A percentile compares a stretch with the other conserved stretches of the same genome.
These are phyloP conservation scores for Telenomus remus DNA, from an alignment of 1,140 invertebrate species.

Conservation along the genomic window DNA sequence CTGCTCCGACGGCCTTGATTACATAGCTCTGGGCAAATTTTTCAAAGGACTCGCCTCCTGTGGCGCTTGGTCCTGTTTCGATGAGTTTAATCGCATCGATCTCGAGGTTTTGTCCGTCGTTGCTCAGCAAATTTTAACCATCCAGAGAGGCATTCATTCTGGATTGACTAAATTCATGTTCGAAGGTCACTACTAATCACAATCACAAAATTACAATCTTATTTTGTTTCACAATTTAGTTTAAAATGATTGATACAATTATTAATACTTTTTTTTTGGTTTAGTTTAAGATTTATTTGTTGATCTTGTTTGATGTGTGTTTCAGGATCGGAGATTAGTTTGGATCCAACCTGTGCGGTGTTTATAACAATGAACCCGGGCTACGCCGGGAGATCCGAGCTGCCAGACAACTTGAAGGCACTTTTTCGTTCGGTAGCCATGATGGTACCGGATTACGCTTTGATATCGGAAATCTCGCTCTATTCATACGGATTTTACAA, in stretches of 20 bases:
- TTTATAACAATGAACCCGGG: slow-evolving; percentile 98
- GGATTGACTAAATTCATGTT: slow-evolving; percentile 87
- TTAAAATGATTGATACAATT: too few species aligned
- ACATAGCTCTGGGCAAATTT: slow-evolving; percentile 95
- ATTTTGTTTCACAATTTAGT: too few species aligned
- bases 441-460: slow-evolving; percentile 97
- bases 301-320: background rate
- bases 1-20: slow-evolving; percentile 95
- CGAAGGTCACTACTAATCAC: slow-evolving; percentile 79
- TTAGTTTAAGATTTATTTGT: too few species aligned
- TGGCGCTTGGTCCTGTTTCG: slow-evolving; percentile 98
- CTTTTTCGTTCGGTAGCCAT: slow-evolving; percentile 96
- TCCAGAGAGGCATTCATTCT: slow-evolving; percentile 86
- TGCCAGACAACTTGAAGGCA: slow-evolving; percentile 95
- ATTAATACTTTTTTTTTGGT: too few species aligned
- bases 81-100: slow-evolving; percentile 94
- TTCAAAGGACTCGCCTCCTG: slow-evolving; percentile 97
- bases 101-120: slow-evolving; percentile 93
- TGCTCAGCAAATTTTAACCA: slow-evolving; percentile 90
- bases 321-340: slow-evolving; percentile 81
- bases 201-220: background rate
- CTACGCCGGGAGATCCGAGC: slow-evolving; percentile 91
- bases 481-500: slow-evolving; percentile 96
- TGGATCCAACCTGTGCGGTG: slow-evolving; percentile 93
- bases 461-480: slow-evolving; percentile 95